Base-by-base conservation (phyloP, 1,140 invertebrate genomes). In the Lysiphlebus fabarum region DNA sequence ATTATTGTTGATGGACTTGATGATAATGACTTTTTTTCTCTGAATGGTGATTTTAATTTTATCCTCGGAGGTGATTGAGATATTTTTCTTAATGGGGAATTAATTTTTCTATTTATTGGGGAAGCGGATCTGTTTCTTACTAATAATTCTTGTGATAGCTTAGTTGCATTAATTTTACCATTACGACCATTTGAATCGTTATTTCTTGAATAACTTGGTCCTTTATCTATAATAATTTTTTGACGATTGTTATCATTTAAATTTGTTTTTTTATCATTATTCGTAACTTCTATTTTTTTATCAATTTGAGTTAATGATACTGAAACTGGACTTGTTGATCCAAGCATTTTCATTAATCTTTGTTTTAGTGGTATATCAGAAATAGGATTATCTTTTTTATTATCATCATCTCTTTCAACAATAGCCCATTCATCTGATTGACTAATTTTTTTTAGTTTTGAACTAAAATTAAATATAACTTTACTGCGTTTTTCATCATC, bases 401-500 rank as follows among this genome's bases (percentile, higher is more conserved):
- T 11, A 59, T 62, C 47, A 10, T 63, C 9, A 58, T 64, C 37
- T 62, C 65, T 2, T 62, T 66, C 0, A 10, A 61, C 65, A 6
- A 65, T 66, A 6, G 62, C 47, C 72, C 71, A 71, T 1, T 69
- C 70, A 2, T 67, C 65, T 6, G 62, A 63, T 37, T 65, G 69
- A 9, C 34, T 66, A 7, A 75, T 64, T n/a, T 66, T 67, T 42
- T 71, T 75, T 1, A 54, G 58, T 57, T 69, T 75, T 0, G 68
- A 56, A 53, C 59, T 65, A 9, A 76, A 63, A 51, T 76, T 76
- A 38, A 76, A 76, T 5, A 69, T 48, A 1, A 77, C 70, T 57
- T 76, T 75, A 1, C 67, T 67, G 6, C 74, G 58, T 47, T 42
- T 37, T 6, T 66, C 53, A 17, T 69, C 63, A 5, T 38, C 45